phyloP scores from a whole-genome alignment of 1,140 invertebrate species.

The Propsilocerus akamusi region DNA sequence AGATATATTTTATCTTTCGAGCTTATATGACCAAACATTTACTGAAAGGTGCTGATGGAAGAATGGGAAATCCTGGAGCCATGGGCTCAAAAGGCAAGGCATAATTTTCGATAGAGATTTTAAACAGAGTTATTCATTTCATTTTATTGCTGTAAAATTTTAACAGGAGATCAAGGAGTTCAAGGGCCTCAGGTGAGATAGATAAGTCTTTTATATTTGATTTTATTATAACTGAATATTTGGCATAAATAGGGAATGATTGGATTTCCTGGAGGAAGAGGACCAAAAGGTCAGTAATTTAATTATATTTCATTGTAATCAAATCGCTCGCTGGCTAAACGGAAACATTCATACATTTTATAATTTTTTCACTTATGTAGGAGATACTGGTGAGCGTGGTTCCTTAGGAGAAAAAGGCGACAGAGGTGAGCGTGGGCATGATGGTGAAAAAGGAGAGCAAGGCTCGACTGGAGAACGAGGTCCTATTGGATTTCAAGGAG shows the following conservation, averaged over 20 bases:
- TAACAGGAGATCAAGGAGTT: conserved; percentile 37
- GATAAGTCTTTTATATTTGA: no score
- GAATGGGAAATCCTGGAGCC: conserved; percentile 28
- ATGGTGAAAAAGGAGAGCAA: conserved; percentile 59
- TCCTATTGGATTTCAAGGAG: conserved; percentile 38
- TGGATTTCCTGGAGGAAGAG: conserved; percentile 46
- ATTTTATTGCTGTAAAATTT: conserved; percentile 14
- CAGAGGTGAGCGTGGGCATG: conserved; percentile 43
- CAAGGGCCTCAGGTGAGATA: conserved; percentile 26
- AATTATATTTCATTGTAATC: not conserved
- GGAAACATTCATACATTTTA: not conserved
- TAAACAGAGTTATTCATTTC: not conserved
- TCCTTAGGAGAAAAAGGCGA: conserved; percentile 32
- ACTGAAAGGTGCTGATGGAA: conserved; percentile 32
- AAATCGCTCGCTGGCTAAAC: not conserved
- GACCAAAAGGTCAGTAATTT: conserved; percentile 25
- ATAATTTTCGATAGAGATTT: conserved; percentile 14
- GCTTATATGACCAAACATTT: no score
- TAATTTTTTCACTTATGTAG: no score
- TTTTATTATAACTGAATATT: no score
- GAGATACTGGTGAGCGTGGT: no score
- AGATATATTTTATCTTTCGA: no score
- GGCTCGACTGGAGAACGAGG: conserved; percentile 60
- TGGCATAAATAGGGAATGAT: conserved; percentile 43
- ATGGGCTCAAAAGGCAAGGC: conserved; percentile 29